Conservation (phyloP, 2,113 vertebrate genomes). For the Chunga burmeisteri region DNA sequence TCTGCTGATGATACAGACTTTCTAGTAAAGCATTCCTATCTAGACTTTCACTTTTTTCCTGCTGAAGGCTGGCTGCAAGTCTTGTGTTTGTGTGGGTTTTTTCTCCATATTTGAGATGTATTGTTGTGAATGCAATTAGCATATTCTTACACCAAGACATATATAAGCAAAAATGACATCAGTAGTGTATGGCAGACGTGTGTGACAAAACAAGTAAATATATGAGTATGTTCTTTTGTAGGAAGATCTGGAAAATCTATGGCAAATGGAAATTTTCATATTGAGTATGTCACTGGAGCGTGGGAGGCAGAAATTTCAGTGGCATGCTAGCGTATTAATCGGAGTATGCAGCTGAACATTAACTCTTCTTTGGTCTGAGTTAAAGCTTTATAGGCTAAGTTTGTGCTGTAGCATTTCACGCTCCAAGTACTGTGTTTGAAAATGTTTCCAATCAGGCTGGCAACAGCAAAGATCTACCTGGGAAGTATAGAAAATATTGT, state of each 20-base stretch:
- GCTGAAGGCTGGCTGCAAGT: not conserved
- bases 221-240: not conserved
- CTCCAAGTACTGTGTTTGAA: not conserved
- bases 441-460: not conserved
- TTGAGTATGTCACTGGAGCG: not conserved
- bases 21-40: not conserved
- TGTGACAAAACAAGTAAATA: not conserved
- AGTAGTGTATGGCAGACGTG: not conserved
- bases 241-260: not conserved
- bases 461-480: not conserved
- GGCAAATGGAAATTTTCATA: not conserved
- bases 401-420: not conserved
- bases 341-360: not conserved
- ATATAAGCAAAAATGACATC: not conserved
- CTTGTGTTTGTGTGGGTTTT: not conserved
- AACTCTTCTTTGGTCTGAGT: not conserved
- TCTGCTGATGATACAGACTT: not conserved
- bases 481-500: not conserved
- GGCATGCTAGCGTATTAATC: not conserved
- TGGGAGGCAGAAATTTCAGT: not conserved
- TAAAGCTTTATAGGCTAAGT: not conserved
- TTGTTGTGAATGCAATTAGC: not conserved
- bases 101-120: not conserved
- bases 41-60: not conserved
- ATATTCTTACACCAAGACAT: not conserved